A percentile compares a stretch with the other conserved stretches of the same genome.
Evolutionary conservation across 1,140 invertebrate genomes (phyloP).

Genomic region (Drosophila asahinai): DNA sequence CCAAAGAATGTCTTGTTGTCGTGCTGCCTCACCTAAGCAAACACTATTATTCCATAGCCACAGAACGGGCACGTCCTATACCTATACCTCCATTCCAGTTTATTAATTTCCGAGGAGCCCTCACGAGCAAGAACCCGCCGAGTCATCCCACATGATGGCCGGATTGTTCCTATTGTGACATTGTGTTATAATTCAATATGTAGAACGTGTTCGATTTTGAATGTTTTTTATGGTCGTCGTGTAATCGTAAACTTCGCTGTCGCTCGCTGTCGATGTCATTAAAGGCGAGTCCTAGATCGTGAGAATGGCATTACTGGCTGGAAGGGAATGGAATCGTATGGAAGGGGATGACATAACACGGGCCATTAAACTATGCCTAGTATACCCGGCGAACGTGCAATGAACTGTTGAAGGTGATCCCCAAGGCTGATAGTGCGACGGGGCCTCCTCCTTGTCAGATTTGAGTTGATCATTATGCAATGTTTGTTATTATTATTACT

Average conservation of each 20-base stretch:
- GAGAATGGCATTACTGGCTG: constrained; percentile 48
- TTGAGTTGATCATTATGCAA: constrained; percentile 58
- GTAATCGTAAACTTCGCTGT: constrained; percentile 49
- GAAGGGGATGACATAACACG: constrained; percentile 46
- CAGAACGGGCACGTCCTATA: constrained; percentile 16
- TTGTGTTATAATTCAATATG: constrained; percentile 58
- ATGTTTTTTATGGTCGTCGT: constrained; percentile 43
- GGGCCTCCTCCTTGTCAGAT: constrained; percentile 43
- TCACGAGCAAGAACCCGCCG: constrained; percentile 12
- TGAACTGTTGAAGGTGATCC: constrained; percentile 59
- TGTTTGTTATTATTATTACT: constrained; percentile 49
- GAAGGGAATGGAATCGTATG: constrained; percentile 1
- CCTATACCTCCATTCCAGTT: constrained; percentile 26
- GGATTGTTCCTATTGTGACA: constrained; percentile 47
- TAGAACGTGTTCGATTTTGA: constrained; percentile 60
- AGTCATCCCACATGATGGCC: constrained; percentile 42
- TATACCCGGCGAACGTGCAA: constrained; percentile 37
- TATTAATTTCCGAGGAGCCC: constrained; percentile 43
- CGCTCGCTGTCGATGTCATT: constrained; percentile 27
- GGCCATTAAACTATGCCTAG: constrained; percentile 51
- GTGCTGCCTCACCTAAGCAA: constrained; percentile 25
- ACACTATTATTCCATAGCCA: constrained; percentile 19
- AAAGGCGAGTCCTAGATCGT: constrained; percentile 49
- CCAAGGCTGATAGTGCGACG: constrained; percentile 42
- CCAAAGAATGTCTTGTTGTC: constrained; percentile 42